Percentiles rank a stretch among this genome's conserved stretches.
Conservation (phyloP, 2,888 invertebrate species). For the Platycheirus rosarum region DNA sequence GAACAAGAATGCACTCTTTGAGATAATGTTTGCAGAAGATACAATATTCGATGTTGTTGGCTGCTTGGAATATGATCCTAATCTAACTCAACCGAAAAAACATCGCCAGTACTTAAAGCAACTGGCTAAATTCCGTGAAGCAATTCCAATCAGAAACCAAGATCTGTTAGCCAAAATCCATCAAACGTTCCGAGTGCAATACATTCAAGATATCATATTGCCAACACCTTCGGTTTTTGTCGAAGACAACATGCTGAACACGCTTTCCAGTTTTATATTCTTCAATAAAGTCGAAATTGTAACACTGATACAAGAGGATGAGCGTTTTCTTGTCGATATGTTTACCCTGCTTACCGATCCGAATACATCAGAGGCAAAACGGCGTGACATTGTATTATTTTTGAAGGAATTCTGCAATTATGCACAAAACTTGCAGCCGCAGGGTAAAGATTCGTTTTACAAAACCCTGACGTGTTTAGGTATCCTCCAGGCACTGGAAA, state of each 20-base stretch:
- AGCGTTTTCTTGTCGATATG: slow-evolving; percentile 96
- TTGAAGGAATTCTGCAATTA: slow-evolving; percentile 99
- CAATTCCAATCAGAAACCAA: slow-evolving; percentile 96
- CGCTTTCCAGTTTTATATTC: slow-evolving; percentile 99
- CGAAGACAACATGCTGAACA: slow-evolving; percentile 99
- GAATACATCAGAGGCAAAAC: slow-evolving; percentile 91
- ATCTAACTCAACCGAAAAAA: slow-evolving; percentile 91
- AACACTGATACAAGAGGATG: slow-evolving; percentile 98
- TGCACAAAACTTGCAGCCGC: slow-evolving; percentile 98
- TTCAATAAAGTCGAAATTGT: slow-evolving; percentile 99
- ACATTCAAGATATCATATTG: slow-evolving; percentile 99
- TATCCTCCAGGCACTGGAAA: slow-evolving; percentile 94
- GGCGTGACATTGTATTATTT: slow-evolving; percentile 97
- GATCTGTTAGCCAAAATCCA: slow-evolving; percentile 99
- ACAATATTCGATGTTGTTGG: slow-evolving; percentile 99
- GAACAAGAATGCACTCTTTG: slow-evolving; percentile 98
- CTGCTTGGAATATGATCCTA: slow-evolving; percentile 98
- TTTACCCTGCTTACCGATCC: slow-evolving; percentile 96
- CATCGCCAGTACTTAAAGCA: slow-evolving; percentile 98
- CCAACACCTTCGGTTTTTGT: slow-evolving; percentile 99
- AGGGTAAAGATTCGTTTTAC: slow-evolving; percentile 98
- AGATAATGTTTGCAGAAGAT: slow-evolving; percentile 98
- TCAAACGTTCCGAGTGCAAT: slow-evolving; percentile 99
- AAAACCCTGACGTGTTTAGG: slow-evolving; percentile 95
- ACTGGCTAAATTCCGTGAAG: slow-evolving; percentile 95